Evolutionary conservation across 2,113 vertebrate species (phyloP).

Genomic region (Bolborhynchus lineola): DNA sequence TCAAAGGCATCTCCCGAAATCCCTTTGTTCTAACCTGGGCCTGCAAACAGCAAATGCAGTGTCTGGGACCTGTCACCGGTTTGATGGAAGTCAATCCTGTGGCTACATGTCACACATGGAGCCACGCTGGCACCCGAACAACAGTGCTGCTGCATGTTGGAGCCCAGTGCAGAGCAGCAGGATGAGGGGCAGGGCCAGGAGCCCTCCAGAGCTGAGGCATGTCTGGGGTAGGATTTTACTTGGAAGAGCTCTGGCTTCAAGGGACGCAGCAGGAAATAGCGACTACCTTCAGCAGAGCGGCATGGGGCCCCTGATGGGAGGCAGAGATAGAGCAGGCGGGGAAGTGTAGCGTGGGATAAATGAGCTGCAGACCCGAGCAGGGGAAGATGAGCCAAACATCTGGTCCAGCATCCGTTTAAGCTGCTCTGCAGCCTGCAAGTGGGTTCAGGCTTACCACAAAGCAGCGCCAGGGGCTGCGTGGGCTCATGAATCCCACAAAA

Average conservation of each 20-base stretch:
- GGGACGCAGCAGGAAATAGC: rapidly evolving
- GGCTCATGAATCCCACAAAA: not conserved
- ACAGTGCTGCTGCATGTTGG: not conserved
- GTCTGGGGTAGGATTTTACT: not conserved
- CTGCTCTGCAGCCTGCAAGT: not conserved
- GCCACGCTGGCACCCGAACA: not conserved
- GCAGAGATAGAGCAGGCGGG: not conserved
- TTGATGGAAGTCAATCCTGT: not conserved
- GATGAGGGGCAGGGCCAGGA: not conserved
- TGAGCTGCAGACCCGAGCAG: not conserved
- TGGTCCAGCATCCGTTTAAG: not conserved
- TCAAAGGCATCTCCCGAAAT: not conserved
- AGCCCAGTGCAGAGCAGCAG: not conserved
- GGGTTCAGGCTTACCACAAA: not conserved
- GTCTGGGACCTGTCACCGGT: not conserved
- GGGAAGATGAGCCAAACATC: not conserved
- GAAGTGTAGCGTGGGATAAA: not conserved
- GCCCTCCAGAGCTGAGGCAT: not conserved
- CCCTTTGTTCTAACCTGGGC: not conserved
- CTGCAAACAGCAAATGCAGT: not conserved
- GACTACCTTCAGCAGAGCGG: too few relatives aligned
- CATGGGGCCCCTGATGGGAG: not conserved
- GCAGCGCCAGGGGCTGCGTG: not conserved
- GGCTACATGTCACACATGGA: not conserved
- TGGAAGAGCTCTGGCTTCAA: not conserved